Conservation (phyloP, 2,888 invertebrate species). For the Diarsia dahlii region DNA sequence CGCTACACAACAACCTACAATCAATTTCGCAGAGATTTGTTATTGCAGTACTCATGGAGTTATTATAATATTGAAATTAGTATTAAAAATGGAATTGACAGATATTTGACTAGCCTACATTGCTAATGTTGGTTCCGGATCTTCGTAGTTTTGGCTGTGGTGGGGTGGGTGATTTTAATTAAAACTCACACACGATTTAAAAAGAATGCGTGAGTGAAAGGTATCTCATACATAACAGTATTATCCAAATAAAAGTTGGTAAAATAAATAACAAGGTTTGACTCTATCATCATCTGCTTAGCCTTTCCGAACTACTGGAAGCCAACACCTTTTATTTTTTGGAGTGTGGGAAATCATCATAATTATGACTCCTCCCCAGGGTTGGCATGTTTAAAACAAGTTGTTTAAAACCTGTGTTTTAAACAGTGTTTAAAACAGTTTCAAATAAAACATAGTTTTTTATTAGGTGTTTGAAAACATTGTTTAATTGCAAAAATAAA, state of each 20-base stretch:
- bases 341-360: too few relatives aligned
- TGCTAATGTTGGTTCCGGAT: constrained; percentile 24
- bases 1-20: background rate
- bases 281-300: background rate
- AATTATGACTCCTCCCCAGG: too few relatives aligned
- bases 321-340: too few relatives aligned
- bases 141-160: constrained; percentile 3
- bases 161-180: constrained; percentile 19
- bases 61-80: constrained; percentile 12
- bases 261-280: constrained; percentile 2
- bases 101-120: constrained; percentile 30
- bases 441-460: too few relatives aligned
- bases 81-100: background rate
- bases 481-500: too few relatives aligned
- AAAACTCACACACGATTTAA: background rate
- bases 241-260: background rate
- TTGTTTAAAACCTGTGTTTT: too few relatives aligned
- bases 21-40: constrained; percentile 1
- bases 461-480: too few relatives aligned
- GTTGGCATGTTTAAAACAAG: too few relatives aligned
- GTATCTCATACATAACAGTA: constrained; percentile 1
- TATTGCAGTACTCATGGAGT: background rate
- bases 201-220: constrained; percentile 31
- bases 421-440: too few relatives aligned
- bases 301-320: background rate